Evolutionary conservation across 2,888 invertebrate species (phyloP).

Genomic region (Chorisops tibialis): DNA sequence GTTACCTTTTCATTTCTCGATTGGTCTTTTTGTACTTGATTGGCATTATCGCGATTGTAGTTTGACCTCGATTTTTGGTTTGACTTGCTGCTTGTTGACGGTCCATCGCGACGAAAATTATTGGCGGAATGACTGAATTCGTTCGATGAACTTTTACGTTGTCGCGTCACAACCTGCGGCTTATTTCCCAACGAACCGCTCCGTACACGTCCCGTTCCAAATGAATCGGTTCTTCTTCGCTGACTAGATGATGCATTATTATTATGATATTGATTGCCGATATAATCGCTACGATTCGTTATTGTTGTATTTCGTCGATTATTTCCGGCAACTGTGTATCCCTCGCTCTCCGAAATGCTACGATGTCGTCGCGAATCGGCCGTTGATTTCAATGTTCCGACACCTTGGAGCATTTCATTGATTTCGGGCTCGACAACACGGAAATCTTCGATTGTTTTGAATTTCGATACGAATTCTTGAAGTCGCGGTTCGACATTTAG

Average conservation of each 20-base stretch:
- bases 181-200: constrained; percentile 51
- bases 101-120: neutral
- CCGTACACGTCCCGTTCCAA: constrained; percentile 49
- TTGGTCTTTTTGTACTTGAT: constrained; percentile 14
- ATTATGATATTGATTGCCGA: constrained; percentile 41
- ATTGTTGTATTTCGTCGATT: constrained; percentile 46
- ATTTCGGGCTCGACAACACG: constrained; percentile 66
- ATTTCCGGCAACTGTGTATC: constrained; percentile 44
- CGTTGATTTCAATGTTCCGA: constrained; percentile 53
- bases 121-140: constrained; percentile 36
- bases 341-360: constrained; percentile 65
- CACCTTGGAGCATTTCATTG: constrained; percentile 58
- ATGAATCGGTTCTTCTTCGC: constrained; percentile 49
- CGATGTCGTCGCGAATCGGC: constrained; percentile 60
- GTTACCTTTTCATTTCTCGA: constrained; percentile 7
- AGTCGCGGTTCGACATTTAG: constrained; percentile 73
- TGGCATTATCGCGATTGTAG: neutral
- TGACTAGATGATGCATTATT: constrained; percentile 5
- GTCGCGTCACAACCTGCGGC: constrained; percentile 47
- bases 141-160: constrained; percentile 45
- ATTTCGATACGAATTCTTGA: constrained; percentile 69
- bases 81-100: no score
- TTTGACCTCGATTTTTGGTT: neutral
- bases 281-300: constrained; percentile 51
- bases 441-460: constrained; percentile 87